phyloP scores from a whole-genome alignment of 2,113 vertebrate species.

The Aptenodytes patagonicus region DNA sequence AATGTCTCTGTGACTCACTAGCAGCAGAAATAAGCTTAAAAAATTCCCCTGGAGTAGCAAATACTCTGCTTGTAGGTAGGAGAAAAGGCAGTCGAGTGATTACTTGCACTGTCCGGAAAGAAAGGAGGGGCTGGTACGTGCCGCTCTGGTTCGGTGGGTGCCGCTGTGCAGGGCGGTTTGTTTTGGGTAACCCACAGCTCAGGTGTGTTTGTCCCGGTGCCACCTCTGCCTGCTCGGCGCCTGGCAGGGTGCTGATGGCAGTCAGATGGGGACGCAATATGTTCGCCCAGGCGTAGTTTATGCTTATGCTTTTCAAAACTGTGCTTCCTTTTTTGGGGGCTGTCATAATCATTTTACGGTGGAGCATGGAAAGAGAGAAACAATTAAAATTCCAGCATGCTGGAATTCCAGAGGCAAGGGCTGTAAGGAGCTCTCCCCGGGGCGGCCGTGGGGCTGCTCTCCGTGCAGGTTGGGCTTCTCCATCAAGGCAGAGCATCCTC shows the following conservation, averaged over 20 bases:
- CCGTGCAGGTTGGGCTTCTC: background rate
- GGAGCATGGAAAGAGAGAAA: background rate
- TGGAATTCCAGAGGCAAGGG: background rate
- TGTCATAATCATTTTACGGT: background rate
- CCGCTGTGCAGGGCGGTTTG: rapidly evolving
- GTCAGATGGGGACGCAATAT: background rate
- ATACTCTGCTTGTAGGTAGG: background rate
- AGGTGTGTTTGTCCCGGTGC: background rate
- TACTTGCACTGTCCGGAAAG: background rate
- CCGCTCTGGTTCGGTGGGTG: background rate
- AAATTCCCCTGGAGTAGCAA: background rate
- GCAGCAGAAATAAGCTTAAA: background rate
- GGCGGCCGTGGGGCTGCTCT: background rate
- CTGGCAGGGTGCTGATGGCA: background rate
- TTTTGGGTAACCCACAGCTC: background rate
- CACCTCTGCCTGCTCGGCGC: background rate
- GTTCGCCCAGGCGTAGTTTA: conserved; percentile 10
- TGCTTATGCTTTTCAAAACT: conserved; percentile 11
- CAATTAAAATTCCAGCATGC: background rate
- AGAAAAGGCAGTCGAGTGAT: background rate
- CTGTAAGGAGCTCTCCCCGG: background rate
- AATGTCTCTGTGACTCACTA: background rate
- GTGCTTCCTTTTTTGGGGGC: background rate
- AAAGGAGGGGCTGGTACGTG: background rate
- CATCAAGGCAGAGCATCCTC: background rate